Evolutionary conservation across 2,797 vertebrate genomes (phyloP).

Genomic region (Mionectes olivaceus): DNA sequence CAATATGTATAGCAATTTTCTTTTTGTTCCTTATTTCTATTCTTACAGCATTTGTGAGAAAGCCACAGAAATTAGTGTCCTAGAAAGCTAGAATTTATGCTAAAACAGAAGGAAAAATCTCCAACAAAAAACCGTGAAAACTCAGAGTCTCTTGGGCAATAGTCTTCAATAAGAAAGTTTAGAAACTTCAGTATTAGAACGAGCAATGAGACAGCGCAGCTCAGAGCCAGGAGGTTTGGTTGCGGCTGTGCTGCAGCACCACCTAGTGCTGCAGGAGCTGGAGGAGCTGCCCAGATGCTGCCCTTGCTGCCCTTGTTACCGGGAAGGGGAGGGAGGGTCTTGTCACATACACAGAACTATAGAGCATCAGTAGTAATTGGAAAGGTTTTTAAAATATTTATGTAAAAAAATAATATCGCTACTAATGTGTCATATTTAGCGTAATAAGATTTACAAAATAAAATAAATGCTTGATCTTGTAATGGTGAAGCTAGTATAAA

Average conservation of each 20-base stretch:
- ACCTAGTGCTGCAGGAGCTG: constrained; percentile 60
- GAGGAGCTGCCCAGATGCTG: background rate
- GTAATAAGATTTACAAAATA: background rate
- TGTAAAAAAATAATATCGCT: background rate
- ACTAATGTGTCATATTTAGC: background rate
- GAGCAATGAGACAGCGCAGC: rapidly evolving
- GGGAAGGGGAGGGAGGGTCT: rapidly evolving
- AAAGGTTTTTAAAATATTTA: background rate
- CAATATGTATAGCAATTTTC: background rate
- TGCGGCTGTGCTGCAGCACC: constrained; percentile 68
- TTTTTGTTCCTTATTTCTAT: background rate
- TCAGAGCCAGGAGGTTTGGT: background rate
- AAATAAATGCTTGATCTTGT: background rate
- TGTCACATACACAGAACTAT: background rate
- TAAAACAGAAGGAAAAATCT: background rate
- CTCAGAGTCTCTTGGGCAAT: background rate
- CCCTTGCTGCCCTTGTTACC: background rate
- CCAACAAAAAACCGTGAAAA: background rate
- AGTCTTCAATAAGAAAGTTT: background rate
- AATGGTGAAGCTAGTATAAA: background rate
- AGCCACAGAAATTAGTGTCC: background rate
- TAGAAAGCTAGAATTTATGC: background rate
- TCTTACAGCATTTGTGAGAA: background rate
- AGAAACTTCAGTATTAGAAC: background rate
- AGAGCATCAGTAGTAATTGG: background rate